These are phyloP conservation scores for Drosophila varians DNA, from an alignment of 1,140 invertebrate genomes.

Conservation along the genomic window DNA sequence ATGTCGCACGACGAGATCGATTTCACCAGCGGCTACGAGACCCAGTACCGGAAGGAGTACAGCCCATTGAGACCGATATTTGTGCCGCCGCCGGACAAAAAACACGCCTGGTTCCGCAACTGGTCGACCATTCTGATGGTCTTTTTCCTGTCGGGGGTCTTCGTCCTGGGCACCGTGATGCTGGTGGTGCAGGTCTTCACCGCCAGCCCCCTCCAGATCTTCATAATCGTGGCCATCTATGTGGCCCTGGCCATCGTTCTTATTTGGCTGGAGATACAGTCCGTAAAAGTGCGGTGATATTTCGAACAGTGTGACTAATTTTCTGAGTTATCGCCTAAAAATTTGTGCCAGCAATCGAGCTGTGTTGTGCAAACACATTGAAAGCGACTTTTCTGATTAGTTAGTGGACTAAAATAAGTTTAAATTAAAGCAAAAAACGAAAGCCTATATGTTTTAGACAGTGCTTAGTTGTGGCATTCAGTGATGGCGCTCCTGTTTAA, in stretches of 20 bases:
- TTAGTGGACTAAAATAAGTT: constrained; percentile 1
- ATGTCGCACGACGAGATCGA: constrained; percentile 65
- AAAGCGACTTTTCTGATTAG: constrained; percentile 32
- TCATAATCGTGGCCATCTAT: constrained; percentile 56
- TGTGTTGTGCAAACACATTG: constrained; percentile 60
- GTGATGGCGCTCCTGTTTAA: constrained; percentile 18
- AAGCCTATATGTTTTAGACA: constrained; percentile 16
- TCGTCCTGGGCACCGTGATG: constrained; percentile 56
- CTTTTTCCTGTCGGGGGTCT: constrained; percentile 51
- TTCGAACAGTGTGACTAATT: constrained; percentile 38
- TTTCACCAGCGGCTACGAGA: constrained; percentile 78
- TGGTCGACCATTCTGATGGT: constrained; percentile 58
- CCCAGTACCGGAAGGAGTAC: constrained; percentile 73
- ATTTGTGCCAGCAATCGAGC: constrained; percentile 10
- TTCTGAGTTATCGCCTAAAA: constrained; percentile 14
- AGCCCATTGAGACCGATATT: constrained; percentile 55
- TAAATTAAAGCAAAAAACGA: too few species aligned
- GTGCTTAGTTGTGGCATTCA: constrained; percentile 16
- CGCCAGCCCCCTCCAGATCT: constrained; percentile 49
- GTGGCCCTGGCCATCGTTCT: constrained; percentile 52
- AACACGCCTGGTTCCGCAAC: constrained; percentile 65
- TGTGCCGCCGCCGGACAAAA: constrained; percentile 62
- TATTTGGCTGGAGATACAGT: constrained; percentile 71
- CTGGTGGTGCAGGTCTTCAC: constrained; percentile 64
- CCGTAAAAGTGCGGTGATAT: constrained; percentile 65